These are phyloP conservation scores for Acanthurus lineatus DNA, from an alignment of 2,797 vertebrate genomes.

Conservation along the genomic window DNA sequence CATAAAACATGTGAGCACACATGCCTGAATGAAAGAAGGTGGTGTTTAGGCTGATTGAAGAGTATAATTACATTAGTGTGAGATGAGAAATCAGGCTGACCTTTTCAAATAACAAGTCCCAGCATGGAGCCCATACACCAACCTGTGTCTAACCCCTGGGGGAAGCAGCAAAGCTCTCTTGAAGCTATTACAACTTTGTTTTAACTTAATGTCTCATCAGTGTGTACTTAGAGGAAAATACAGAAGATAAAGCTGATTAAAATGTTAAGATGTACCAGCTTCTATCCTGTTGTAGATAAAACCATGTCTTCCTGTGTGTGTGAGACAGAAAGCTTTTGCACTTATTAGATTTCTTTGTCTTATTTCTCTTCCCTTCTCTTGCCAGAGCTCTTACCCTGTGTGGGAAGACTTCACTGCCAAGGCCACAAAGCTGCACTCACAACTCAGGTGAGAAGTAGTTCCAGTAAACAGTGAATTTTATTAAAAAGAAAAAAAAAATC, in stretches of 20 bases:
- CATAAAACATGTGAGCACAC: background rate
- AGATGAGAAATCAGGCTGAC: conserved; percentile 8
- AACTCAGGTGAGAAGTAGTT: conserved; percentile 91
- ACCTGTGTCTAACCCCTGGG: conserved; percentile 19
- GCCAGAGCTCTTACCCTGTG: conserved; percentile 86
- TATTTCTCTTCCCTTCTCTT: conserved; percentile 12
- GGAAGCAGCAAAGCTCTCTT: conserved; percentile 4
- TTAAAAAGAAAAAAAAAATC: background rate
- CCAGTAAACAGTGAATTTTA: background rate
- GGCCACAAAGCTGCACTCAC: conserved; percentile 97
- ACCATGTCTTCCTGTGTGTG: conserved; percentile 32
- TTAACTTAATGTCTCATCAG: conserved; percentile 2
- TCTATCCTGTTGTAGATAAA: background rate
- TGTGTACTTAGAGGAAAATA: background rate
- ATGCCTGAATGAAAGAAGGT: background rate
- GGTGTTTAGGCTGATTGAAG: background rate
- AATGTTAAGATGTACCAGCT: background rate
- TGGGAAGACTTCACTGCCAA: conserved; percentile 91
- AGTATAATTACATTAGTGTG: conserved; percentile 17
- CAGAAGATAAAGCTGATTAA: background rate
- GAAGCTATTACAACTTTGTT: conserved; percentile 17
- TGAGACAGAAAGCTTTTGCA: background rate
- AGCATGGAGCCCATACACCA: background rate
- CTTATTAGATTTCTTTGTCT: conserved; percentile 37
- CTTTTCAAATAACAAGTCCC: conserved; percentile 53